Evolutionary conservation across 1,140 invertebrate species (phyloP), one percentile per base, ranked within the genome.

Genomic region (Drosophila nasuta): DNA sequence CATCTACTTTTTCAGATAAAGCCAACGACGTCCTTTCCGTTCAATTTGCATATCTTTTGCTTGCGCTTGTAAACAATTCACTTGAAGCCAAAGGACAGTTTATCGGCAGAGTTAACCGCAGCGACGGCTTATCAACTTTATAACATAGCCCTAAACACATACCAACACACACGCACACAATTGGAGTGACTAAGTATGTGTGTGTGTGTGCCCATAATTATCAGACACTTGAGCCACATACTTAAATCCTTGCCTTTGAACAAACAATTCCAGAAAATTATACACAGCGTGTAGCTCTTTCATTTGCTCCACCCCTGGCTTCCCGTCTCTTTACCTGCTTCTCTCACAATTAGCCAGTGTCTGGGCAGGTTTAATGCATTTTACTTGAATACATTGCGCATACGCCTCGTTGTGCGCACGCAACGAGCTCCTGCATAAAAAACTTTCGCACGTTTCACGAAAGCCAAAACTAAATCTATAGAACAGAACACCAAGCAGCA

Each of bases 381-480:
- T 77, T 20, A 13, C 52, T 66, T 66, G 30, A 74, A 82, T 68
- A 83, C 68, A 88, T 87, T 87, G 80, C 83, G 77, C 73, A 88
- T 88, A 82, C 83, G 80, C 80, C 77, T 70, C 77, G 74, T 88
- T 77, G 78, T 66, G 64, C 68, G 72, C 79, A 85, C 82, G 81
- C 77, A 85, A 81, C 67, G 46, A 64, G 45, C 41, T 67, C 73
- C 81, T 82, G 77, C 74, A 80, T 69, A 69, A 74, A 20, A 71
- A 66, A 77, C 69, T 75, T 70, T 80, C 58, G 77, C 62, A 77
- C 81, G 69, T 80, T 70, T 66, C 8, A 38, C 5, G 35, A 54
- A 51, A 64, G 60, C 49, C 41, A 56, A 56, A 56, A 28, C 49
- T 25, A 38, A 25, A 41, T n/a, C 30, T 35, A 63, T 35, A 38